These are phyloP conservation scores for Helostoma temminkii DNA, from an alignment of 2,797 vertebrate species.

Conservation along the genomic window DNA sequence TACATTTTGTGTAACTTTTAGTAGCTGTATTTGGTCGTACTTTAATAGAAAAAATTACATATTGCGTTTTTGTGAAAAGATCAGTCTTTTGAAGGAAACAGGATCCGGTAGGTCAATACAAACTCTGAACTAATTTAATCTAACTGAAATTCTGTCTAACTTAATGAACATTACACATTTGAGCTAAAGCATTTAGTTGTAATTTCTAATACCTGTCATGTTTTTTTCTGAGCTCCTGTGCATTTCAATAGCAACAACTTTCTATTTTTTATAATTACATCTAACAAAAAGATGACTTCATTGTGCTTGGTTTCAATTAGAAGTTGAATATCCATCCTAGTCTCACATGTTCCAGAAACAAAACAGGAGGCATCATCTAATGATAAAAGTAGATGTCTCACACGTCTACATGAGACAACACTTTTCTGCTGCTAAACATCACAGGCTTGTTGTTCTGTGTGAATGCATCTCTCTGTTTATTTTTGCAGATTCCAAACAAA, in stretches of 20 bases:
- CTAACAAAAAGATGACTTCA: too few species aligned
- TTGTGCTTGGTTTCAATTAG: not conserved
- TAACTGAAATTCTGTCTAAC: not conserved
- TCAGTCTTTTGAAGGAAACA: too few species aligned
- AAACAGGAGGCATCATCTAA: slow-evolving; percentile 25
- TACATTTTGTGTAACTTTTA: not conserved
- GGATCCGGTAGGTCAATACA: not conserved
- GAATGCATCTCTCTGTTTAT: slow-evolving; percentile 80
- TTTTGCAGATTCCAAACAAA: slow-evolving; percentile 82
- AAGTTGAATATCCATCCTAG: slow-evolving; percentile 9
- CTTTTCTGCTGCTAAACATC: slow-evolving; percentile 71
- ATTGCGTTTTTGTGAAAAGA: not conserved
- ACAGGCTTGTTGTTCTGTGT: slow-evolving; percentile 82
- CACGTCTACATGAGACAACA: slow-evolving; percentile 35
- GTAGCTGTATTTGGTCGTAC: not conserved
- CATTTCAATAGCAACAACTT: too few species aligned
- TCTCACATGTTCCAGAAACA: slow-evolving; percentile 16
- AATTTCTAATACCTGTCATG: not conserved
- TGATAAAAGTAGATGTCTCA: slow-evolving; percentile 31
- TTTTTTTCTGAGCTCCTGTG: slow-evolving; percentile 1
- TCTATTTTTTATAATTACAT: too few species aligned
- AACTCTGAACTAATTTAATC: not conserved
- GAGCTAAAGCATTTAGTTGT: not conserved
- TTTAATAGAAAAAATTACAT: not conserved
- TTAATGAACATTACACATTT: not conserved